Evolutionary conservation across 2,113 vertebrate genomes (phyloP).

Genomic region (Xiphias gladius): DNA sequence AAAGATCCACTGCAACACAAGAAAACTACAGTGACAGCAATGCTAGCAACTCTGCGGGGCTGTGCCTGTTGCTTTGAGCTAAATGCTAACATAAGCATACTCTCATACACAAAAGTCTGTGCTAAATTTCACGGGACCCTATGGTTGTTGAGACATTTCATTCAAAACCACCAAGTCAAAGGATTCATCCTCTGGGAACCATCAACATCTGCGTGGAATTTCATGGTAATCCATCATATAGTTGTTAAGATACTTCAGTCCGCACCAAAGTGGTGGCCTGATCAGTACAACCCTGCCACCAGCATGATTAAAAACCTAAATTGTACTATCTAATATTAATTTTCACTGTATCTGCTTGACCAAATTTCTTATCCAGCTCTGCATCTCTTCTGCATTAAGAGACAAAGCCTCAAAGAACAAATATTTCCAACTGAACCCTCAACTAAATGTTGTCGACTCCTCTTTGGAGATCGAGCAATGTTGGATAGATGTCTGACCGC

Average conservation of each 20-base stretch:
- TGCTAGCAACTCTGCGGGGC: no score
- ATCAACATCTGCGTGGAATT: no score
- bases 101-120: no score
- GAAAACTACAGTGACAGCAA: no score
- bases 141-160: no score
- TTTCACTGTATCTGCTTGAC: background rate
- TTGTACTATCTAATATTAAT: background rate
- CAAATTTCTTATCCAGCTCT: background rate
- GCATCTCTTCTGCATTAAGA: background rate
- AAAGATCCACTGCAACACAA: no score
- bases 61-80: background rate
- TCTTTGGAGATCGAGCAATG: conserved; percentile 18
- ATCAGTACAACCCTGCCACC: no score
- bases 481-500: conserved; percentile 28
- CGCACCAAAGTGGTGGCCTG: no score
- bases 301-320: background rate
- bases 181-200: no score
- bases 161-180: no score
- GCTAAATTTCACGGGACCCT: background rate
- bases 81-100: no score
- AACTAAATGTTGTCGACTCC: conserved; percentile 1
- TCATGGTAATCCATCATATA: background rate
- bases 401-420: background rate
- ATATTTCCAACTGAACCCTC: conserved; percentile 4
- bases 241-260: background rate